phyloP scores from a whole-genome alignment of 2,888 invertebrate genomes.

The Rhabditoides inermis region DNA sequence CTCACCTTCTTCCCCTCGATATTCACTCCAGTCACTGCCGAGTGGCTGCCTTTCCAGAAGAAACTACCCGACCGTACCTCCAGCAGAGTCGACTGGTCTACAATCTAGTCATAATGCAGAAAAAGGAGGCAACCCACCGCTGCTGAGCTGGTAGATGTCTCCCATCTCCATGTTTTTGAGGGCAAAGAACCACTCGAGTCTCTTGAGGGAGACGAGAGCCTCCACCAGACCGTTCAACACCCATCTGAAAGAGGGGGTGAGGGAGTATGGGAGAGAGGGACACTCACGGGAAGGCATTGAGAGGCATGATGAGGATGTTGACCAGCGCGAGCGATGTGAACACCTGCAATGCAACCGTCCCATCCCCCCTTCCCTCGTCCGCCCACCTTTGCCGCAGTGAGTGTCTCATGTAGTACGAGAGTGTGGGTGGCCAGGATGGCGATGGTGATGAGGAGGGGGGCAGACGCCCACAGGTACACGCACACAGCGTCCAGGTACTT shows the following conservation, averaged over 20 bases:
- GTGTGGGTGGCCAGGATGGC: slow-evolving; percentile 57
- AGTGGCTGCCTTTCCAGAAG: slow-evolving; percentile 13
- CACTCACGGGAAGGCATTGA: slow-evolving; percentile 98
- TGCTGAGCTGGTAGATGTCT: slow-evolving; percentile 59
- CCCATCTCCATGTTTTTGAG: slow-evolving; percentile 59
- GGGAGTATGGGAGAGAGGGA: slow-evolving; percentile 89
- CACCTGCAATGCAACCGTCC: no score
- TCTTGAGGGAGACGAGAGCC: slow-evolving; percentile 73
- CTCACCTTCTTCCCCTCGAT: slow-evolving; percentile 10
- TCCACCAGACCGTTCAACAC: slow-evolving; percentile 90
- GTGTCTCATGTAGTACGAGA: slow-evolving; percentile 61
- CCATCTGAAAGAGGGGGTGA: slow-evolving; percentile 77
- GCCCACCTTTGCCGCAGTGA: slow-evolving; percentile 74
- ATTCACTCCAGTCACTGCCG: slow-evolving; percentile 3
- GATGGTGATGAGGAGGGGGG: slow-evolving; percentile 68
- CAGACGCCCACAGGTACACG: slow-evolving; percentile 97
- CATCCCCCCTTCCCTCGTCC: no score
- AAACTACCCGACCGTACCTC: slow-evolving; percentile 12
- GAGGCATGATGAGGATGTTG: slow-evolving; percentile 85
- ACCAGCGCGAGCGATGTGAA: slow-evolving; percentile 89
- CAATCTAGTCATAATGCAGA: background rate
- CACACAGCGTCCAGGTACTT: slow-evolving; percentile 91
- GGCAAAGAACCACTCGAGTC: slow-evolving; percentile 38
- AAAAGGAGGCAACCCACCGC: slow-evolving; percentile 7
- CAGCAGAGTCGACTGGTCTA: slow-evolving; percentile 10